Evolutionary conservation across 1,140 invertebrate species (phyloP).

Genomic region (Bombus fervidus): DNA sequence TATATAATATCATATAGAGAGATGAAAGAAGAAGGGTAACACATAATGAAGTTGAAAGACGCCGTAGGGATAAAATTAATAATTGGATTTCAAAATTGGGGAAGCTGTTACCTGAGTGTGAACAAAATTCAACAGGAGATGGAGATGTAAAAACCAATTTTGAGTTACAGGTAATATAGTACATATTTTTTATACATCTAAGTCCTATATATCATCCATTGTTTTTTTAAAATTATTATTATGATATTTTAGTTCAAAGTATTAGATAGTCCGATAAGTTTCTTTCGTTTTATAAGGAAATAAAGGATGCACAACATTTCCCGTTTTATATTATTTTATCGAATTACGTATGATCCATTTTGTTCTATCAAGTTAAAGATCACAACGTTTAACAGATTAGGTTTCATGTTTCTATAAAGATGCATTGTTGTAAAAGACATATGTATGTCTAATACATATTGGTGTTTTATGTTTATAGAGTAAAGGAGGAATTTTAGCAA

Average conservation of each 20-base stretch:
- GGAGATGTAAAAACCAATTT: slow-evolving; percentile 64
- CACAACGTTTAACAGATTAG: too few relatives aligned
- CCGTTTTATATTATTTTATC: too few relatives aligned
- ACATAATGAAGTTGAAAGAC: slow-evolving; percentile 85
- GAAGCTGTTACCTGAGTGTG: slow-evolving; percentile 84
- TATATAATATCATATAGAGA: slow-evolving; percentile 65
- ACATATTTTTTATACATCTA: background rate
- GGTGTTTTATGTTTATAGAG: slow-evolving; percentile 84
- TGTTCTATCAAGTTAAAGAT: too few relatives aligned
- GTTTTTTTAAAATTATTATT: background rate
- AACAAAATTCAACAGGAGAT: slow-evolving; percentile 38
- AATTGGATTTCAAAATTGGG: slow-evolving; percentile 89
- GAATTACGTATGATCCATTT: too few relatives aligned
- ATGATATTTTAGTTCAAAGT: background rate
- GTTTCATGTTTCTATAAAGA: too few relatives aligned
- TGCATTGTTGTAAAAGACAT: too few relatives aligned
- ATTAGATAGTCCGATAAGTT: too few relatives aligned
- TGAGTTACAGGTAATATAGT: slow-evolving; percentile 58
- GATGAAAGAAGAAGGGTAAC: slow-evolving; percentile 83
- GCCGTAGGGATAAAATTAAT: slow-evolving; percentile 87
- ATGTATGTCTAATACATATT: background rate
- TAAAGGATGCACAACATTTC: too few relatives aligned
- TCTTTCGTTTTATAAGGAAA: too few relatives aligned
- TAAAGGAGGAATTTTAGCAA: slow-evolving; percentile 95
- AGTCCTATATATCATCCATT: background rate